Percentiles rank a stretch among this genome's conserved stretches.
phyloP scores from a whole-genome alignment of 2,797 vertebrate species.

The Oryzias sinensis region DNA sequence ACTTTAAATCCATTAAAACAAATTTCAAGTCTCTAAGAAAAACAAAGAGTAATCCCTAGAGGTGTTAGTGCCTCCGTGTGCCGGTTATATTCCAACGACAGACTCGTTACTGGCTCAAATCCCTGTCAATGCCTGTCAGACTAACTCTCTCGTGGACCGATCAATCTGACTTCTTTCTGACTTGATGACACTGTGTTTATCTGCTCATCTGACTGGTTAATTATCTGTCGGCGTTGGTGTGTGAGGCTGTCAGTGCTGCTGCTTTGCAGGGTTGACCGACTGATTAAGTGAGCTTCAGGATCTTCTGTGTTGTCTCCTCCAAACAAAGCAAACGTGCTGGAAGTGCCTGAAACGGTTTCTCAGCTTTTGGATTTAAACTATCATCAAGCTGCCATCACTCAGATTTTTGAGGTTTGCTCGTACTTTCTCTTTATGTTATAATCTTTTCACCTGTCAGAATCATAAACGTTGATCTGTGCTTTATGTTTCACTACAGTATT shows the following conservation, averaged over 20 bases:
- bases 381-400: neutral
- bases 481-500: neutral
- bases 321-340: conserved; percentile 11
- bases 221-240: conserved; percentile 4
- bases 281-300: conserved; percentile 23
- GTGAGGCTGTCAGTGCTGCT: neutral
- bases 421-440: neutral
- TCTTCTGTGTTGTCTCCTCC: conserved; percentile 2
- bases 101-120: neutral
- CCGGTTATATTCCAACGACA: neutral
- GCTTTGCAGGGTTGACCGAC: conserved; percentile 19
- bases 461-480: neutral
- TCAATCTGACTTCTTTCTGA: neutral
- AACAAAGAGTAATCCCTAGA: neutral
- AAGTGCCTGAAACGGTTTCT: conserved; percentile 3
- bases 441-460: neutral
- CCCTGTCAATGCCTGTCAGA: conserved; percentile 4
- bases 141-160: conserved; percentile 3
- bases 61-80: neutral
- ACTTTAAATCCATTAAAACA: neutral
- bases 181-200: conserved; percentile 14
- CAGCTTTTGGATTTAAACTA: too few species aligned
- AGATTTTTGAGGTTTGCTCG: conserved; percentile 11
- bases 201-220: conserved; percentile 13
- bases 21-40: neutral